Evolutionary conservation across 2,797 vertebrate species (phyloP).

Genomic region (Manis crassicaudata): DNA sequence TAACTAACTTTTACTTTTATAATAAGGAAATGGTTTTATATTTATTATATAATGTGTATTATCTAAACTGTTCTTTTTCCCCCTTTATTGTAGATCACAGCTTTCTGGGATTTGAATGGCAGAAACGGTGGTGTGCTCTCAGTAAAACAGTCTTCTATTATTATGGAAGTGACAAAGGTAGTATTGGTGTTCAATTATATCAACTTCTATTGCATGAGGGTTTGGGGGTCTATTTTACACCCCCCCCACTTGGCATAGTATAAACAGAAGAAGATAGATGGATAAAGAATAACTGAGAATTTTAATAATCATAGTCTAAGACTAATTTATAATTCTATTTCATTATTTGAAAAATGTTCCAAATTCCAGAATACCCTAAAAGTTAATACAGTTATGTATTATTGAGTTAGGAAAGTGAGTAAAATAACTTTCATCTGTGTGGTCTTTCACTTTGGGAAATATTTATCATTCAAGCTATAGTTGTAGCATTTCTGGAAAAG

Average conservation of each 20-base stretch:
- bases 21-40: neutral
- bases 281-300: neutral
- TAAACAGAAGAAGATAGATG: conserved; percentile 18
- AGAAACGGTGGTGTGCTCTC: conserved; percentile 97
- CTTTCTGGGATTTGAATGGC: conserved; percentile 98
- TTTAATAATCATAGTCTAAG: conserved; percentile 27
- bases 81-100: conserved; percentile 92
- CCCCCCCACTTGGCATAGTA: neutral
- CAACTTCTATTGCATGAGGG: neutral
- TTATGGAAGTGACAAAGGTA: conserved; percentile 98
- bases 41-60: neutral
- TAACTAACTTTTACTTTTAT: neutral
- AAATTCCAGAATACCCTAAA: conserved; percentile 39
- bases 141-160: conserved; percentile 95
- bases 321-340: conserved; percentile 48
- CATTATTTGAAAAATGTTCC: conserved; percentile 23
- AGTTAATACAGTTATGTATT: conserved; percentile 28
- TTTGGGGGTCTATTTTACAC: neutral
- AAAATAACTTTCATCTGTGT: neutral
- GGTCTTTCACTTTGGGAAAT: conserved; percentile 25
- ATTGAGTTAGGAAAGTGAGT: conserved; percentile 16
- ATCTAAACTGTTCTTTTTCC: conserved; percentile 30
- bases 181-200: neutral
- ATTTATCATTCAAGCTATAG: neutral
- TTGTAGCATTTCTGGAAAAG: conserved; percentile 17